phyloP scores from a whole-genome alignment of 2,797 vertebrate species.

The Sciurus vulgaris region DNA sequence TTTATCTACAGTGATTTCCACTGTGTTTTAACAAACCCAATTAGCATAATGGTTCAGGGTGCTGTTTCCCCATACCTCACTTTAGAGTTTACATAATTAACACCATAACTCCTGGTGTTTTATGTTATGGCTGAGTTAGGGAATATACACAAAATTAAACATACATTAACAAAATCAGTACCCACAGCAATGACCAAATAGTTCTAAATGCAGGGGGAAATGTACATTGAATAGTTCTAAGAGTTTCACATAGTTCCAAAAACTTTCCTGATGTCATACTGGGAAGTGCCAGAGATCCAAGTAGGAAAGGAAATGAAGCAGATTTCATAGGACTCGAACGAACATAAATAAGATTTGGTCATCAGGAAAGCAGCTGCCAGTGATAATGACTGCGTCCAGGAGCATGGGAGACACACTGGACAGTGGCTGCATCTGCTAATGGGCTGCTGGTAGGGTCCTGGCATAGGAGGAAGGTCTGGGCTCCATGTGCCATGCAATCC shows the following conservation, averaged over 20 bases:
- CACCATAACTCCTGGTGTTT: conserved; percentile 6
- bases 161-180: conserved; percentile 9
- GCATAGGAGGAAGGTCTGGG: background rate
- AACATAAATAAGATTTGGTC: background rate
- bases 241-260: background rate
- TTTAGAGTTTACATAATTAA: conserved; percentile 43
- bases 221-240: background rate
- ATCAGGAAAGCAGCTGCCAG: background rate
- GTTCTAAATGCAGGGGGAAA: background rate
- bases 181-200: background rate
- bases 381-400: background rate
- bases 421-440: background rate
- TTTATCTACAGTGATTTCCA: conserved; percentile 55
- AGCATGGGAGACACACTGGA: fast-evolving
- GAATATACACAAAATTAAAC: conserved; percentile 33
- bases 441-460: fast-evolving
- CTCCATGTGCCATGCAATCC: fast-evolving
- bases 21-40: conserved; percentile 48
- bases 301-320: background rate
- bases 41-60: conserved; percentile 56
- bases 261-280: no score
- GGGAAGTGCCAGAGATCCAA: background rate
- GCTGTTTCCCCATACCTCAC: background rate
- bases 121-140: conserved; percentile 37
- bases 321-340: background rate